Conservation (phyloP, 2,888 invertebrate species). For the Lumbricus terrestris region DNA sequence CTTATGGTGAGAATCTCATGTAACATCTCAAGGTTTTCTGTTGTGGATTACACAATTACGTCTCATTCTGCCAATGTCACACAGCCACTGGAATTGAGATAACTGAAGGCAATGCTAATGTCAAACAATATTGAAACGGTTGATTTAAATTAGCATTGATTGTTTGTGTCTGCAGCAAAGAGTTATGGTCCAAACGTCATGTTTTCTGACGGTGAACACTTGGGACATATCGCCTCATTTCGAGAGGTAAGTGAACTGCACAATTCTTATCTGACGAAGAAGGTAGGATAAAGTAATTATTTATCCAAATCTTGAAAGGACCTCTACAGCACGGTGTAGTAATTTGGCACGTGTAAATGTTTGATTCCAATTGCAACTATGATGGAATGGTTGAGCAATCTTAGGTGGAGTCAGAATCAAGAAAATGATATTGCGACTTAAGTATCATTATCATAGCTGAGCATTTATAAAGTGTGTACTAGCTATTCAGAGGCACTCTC, state of each 20-base stretch:
- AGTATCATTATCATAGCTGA: too few relatives aligned
- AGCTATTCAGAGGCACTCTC: too few relatives aligned
- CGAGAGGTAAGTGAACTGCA: constrained; percentile 70
- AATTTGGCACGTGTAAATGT: too few relatives aligned
- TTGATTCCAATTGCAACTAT: too few relatives aligned
- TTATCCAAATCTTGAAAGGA: not conserved
- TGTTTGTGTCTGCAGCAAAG: constrained; percentile 42
- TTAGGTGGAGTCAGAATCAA: not conserved
- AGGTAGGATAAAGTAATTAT: not conserved
- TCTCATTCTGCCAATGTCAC: not conserved
- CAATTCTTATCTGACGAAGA: not conserved
- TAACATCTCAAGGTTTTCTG: not conserved
- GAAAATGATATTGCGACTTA: not conserved
- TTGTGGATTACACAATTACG: too few relatives aligned
- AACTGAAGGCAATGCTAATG: not conserved
- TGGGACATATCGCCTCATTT: constrained; percentile 76
- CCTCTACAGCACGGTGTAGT: too few relatives aligned
- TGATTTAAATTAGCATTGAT: not conserved
- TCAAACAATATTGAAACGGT: not conserved
- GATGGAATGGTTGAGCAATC: not conserved
- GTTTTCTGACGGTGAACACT: constrained; percentile 77
- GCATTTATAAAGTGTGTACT: too few relatives aligned
- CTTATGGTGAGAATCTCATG: not conserved
- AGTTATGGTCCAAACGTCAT: constrained; percentile 63
- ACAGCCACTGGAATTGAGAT: not conserved